Conservation (phyloP, 1,140 invertebrate genomes). For the Bombus huntii region DNA sequence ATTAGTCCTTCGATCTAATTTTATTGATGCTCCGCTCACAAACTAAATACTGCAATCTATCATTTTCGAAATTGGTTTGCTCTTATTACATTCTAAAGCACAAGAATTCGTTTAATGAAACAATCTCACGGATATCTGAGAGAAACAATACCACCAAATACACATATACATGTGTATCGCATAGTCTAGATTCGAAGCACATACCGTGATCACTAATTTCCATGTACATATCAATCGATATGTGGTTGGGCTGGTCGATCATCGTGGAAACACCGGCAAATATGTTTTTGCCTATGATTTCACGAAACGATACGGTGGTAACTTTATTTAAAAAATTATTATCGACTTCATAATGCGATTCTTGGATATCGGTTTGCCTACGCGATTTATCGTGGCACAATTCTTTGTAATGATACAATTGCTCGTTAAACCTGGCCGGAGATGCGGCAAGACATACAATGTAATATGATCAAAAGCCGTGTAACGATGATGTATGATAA, state of each 20-base stretch:
- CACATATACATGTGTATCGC: neutral
- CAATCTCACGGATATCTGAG: neutral
- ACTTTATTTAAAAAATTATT: neutral
- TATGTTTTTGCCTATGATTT: neutral
- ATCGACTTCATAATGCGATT: neutral
- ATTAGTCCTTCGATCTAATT: neutral
- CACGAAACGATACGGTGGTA: neutral
- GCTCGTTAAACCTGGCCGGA: neutral
- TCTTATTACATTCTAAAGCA: neutral
- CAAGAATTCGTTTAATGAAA: neutral
- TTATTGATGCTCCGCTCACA: neutral
- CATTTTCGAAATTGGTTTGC: neutral
- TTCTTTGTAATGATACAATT: constrained; percentile 15
- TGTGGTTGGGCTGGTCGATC: neutral
- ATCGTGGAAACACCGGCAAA: neutral
- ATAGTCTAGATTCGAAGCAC: constrained; percentile 8
- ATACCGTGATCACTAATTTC: constrained; percentile 6
- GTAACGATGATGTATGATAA: constrained; percentile 19
- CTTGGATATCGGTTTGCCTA: too few species aligned
- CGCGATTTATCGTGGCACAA: neutral
- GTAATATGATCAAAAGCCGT: neutral
- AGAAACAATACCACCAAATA: neutral
- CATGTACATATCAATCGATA: neutral
- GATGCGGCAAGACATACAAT: neutral
- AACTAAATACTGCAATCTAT: neutral